phyloP scores from a whole-genome alignment of 2,797 vertebrate genomes.

The Amblyopsis hoosieri region DNA sequence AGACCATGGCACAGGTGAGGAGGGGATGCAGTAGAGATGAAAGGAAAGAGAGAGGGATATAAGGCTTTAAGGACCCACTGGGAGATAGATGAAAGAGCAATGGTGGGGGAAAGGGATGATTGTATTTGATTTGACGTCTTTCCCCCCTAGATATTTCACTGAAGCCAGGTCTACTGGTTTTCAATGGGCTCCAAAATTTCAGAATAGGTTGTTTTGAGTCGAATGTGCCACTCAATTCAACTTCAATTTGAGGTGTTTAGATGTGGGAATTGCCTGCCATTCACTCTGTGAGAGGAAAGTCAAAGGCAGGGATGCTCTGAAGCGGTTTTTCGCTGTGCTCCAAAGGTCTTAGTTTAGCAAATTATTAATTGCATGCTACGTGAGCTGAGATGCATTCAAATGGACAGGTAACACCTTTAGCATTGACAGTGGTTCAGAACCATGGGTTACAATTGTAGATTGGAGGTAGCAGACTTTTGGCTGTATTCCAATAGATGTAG shows the following conservation, averaged over 20 bases:
- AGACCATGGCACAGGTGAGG: constrained; percentile 55
- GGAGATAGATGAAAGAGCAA: constrained; percentile 55
- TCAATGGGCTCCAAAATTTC: constrained; percentile 39
- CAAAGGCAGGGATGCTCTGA: constrained; percentile 37
- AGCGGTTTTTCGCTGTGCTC: constrained; percentile 22
- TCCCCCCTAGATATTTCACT: too few species aligned
- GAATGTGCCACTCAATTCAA: constrained; percentile 32
- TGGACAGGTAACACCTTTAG: constrained; percentile 16
- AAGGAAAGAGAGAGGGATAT: constrained; percentile 27
- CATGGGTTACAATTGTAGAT: background rate
- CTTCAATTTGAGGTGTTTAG: constrained; percentile 49
- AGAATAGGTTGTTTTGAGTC: constrained; percentile 48
- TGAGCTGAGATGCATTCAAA: constrained; percentile 33
- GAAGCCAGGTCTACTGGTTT: constrained; percentile 7
- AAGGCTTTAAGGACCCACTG: constrained; percentile 3
- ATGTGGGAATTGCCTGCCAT: constrained; percentile 42
- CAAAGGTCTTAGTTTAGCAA: constrained; percentile 19
- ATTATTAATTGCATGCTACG: constrained; percentile 49
- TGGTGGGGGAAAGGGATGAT: constrained; percentile 36
- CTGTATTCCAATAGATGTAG: constrained; percentile 14
- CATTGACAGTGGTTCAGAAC: constrained; percentile 19
- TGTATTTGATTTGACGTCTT: background rate
- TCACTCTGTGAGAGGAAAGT: constrained; percentile 42
- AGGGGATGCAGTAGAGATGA: background rate
- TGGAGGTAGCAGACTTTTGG: background rate